Base-by-base conservation (phyloP, 2,113 vertebrate species). In the Thryonomys swinderianus region DNA sequence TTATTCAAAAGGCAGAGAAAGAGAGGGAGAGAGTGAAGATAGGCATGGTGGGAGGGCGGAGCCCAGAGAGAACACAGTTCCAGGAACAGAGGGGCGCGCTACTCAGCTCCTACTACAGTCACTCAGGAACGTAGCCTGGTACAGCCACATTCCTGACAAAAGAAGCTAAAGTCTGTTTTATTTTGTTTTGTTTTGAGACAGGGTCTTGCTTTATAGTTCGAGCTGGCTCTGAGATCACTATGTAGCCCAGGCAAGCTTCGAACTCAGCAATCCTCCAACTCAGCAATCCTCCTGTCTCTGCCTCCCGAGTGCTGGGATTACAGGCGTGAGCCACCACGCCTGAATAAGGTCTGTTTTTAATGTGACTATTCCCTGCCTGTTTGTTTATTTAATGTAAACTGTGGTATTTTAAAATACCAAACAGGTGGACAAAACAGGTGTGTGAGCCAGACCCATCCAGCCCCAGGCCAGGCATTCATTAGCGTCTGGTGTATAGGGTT, bases 371-470 rank as follows among this genome's bases (percentile, higher is more conserved):
- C 11, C 18, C 14, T 34, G 25, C 93, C 73, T 76, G 30, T 84
- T 12, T 59, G n/a, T 94, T 79, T 82, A 40, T 85, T 92, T 61
- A 18, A 88, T 27, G 17, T 67, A 94, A 95, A 53, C 18, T 69
- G 73, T 66, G 13, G 78, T 55, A 14, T 55, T 55, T 55, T 55
- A 91, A 93, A 93, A n/a, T 67, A 42, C 32, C 27, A 32, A 51
- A 81, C 40, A 85, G 37, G 32, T 88, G 18, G 82, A 93, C 64
- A 79, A 92, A 93, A 92, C 32, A 66, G n/a, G 30, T 42, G 1
- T 48, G 12, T 64, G 64, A 92, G 82, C 76, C 88, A 78, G 78
- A 76, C 7, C n/a, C n/a, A 87, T 9, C 32, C 32, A 80, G 42
- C 7, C 73, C 18, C 17, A 40, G 57, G 32, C 67, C 45, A 71